Conservation (phyloP, 2,797 vertebrate genomes). For the Etheostoma nigrum region DNA sequence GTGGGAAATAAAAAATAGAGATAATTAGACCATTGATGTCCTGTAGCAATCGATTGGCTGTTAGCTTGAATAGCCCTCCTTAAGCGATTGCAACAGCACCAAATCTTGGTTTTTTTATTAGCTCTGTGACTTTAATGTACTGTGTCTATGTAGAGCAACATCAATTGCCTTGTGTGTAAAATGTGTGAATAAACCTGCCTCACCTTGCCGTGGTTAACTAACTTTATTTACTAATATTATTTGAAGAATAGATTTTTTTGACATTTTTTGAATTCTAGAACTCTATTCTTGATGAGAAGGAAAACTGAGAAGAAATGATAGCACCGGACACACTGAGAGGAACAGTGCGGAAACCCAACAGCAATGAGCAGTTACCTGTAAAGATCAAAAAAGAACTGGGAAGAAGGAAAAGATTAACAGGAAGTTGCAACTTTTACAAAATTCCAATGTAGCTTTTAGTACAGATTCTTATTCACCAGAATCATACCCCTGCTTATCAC, state of each 20-base stretch:
- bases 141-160: neutral
- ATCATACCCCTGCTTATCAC: neutral
- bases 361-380: constrained; percentile 6
- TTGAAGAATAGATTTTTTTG: constrained; percentile 1
- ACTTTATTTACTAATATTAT: neutral
- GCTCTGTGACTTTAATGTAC: constrained; percentile 9
- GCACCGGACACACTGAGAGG: too few species aligned
- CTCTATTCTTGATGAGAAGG: too few species aligned
- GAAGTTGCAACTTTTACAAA: neutral
- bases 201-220: neutral
- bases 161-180: constrained; percentile 7
- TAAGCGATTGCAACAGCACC: neutral
- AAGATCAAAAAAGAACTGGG: constrained; percentile 5
- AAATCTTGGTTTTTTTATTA: constrained; percentile 1
- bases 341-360: too few species aligned
- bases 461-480: neutral
- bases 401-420: constrained; percentile 10
- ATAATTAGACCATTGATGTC: neutral
- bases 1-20: neutral
- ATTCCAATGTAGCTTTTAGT: constrained; percentile 5
- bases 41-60: neutral
- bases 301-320: neutral
- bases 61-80: constrained; percentile 5
- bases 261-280: too few species aligned
- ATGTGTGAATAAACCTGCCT: neutral